These are phyloP conservation scores for Pogonocichla stellata DNA, from an alignment of 2,113 vertebrate species.

Conservation along the genomic window DNA sequence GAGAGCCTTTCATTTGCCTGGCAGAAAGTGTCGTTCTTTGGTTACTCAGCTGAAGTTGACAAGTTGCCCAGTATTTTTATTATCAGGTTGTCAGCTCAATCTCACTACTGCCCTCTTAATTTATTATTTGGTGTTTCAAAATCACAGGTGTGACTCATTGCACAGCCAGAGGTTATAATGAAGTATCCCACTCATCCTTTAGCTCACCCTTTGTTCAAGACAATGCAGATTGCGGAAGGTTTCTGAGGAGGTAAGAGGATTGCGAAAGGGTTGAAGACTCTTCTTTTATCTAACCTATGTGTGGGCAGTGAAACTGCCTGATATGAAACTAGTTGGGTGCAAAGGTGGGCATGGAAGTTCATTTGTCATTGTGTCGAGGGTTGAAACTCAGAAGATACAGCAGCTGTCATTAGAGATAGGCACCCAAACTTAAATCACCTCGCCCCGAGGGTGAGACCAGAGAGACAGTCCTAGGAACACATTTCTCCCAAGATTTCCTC, in stretches of 20 bases:
- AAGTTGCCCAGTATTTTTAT: constrained; percentile 64
- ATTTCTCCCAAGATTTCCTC: neutral
- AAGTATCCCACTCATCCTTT: constrained; percentile 64
- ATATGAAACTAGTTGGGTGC: constrained; percentile 44
- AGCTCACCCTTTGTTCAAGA: constrained; percentile 55
- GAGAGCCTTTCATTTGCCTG: constrained; percentile 29
- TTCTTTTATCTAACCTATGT: constrained; percentile 46
- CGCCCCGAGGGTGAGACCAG: neutral
- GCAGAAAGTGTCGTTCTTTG: constrained; percentile 30
- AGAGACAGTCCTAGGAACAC: neutral
- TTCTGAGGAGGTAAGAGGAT: constrained; percentile 52
- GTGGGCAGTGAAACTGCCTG: constrained; percentile 58
- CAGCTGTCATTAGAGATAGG: neutral
- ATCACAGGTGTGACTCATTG: constrained; percentile 59
- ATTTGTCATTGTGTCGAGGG: constrained; percentile 21
- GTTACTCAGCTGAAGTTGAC: constrained; percentile 57
- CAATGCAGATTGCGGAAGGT: constrained; percentile 46
- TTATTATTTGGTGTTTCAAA: constrained; percentile 63
- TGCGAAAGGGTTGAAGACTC: constrained; percentile 27
- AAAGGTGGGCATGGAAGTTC: constrained; percentile 54
- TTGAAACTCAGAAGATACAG: constrained; percentile 9
- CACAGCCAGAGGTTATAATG: constrained; percentile 67
- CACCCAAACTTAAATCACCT: neutral
- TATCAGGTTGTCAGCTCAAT: constrained; percentile 52
- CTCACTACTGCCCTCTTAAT: constrained; percentile 63